Evolutionary conservation across 1,140 invertebrate genomes (phyloP), one percentile per base, ranked within the genome.

Genomic region (Apolygus lucorum): DNA sequence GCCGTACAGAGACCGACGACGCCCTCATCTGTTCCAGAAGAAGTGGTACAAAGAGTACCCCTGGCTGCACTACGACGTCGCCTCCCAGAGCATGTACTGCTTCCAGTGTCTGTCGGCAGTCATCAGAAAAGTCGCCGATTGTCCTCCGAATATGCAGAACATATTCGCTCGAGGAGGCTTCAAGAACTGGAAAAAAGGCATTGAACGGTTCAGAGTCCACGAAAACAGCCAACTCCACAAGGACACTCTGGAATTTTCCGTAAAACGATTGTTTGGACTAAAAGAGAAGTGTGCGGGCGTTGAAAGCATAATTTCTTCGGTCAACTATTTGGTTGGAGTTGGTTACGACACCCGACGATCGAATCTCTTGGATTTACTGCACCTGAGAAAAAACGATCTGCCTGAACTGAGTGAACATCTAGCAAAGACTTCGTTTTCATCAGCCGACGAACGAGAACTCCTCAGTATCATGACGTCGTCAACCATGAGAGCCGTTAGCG

Each of bases 141-240:
- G 21, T 1, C 62, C 62, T 1, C 17, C 26, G 21, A 63, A 63
- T 26, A n/a, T n/a, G n/a, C n/a, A n/a, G n/a, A 63, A 63, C 62
- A 27, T 27, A 8, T 63, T 63, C 62, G 26, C 26, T 14, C 21
- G 62, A 63, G 26, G 26, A 2, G 62, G 62, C 2, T 63, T 63
- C 26, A 63, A 26, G 27, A 63, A 63, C 26, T 63, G 62, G 62
- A 63, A 63, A 63, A 63, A 63, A 27, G 62, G 62, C 62, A 26
- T 26, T 26, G 62, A 63, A 63, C 21, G 62, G 22, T 63, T 63
- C 54, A 63, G 27, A 63, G 21, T 27, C 26, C 62, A 63, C 62
- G 62, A 63, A 63, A 63, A 63, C 62, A 25, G 62, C 26, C 62
- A 63, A 26, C 21, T 63, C 2, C 62, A 63, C 26, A 21, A 26